Conservation (phyloP, 2,888 invertebrate species). For the Taphrorychus bicolor region DNA sequence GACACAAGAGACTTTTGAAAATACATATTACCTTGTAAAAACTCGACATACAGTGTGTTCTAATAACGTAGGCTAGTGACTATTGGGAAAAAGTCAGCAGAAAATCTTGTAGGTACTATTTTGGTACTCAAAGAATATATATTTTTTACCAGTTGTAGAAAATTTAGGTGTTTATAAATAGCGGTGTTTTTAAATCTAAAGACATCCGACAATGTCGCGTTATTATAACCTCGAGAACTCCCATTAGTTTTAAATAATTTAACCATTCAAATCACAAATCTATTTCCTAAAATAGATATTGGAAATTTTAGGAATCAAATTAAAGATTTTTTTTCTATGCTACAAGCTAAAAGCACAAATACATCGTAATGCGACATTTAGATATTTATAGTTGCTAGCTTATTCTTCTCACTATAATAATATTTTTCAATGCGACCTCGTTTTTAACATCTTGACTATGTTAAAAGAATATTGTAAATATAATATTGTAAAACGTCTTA, state of each 20-base stretch:
- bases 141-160: slow-evolving; percentile 31
- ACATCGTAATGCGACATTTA: not conserved
- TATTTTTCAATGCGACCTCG: not conserved
- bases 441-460: not conserved
- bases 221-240: too few species aligned
- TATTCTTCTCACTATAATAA: slow-evolving; percentile 9
- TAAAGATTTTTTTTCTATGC: not conserved
- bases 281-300: not conserved
- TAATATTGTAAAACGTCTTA: slow-evolving; percentile 35
- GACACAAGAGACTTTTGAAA: not conserved
- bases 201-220: not conserved
- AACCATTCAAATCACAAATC: too few species aligned
- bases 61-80: slow-evolving; percentile 32
- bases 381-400: slow-evolving; percentile 21
- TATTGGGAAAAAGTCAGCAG: slow-evolving; percentile 9
- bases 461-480: slow-evolving; percentile 27
- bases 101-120: slow-evolving; percentile 17
- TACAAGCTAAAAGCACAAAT: not conserved
- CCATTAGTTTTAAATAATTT: too few species aligned
- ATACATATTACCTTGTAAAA: slow-evolving; percentile 5
- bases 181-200: not conserved
- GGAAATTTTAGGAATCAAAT: not conserved
- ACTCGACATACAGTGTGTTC: slow-evolving; percentile 5
- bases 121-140: slow-evolving; percentile 24
- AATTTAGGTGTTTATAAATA: not conserved